Evolutionary conservation across 2,888 invertebrate genomes (phyloP), one percentile per base, ranked within the genome.

Genomic region (Perdita meconis): DNA sequence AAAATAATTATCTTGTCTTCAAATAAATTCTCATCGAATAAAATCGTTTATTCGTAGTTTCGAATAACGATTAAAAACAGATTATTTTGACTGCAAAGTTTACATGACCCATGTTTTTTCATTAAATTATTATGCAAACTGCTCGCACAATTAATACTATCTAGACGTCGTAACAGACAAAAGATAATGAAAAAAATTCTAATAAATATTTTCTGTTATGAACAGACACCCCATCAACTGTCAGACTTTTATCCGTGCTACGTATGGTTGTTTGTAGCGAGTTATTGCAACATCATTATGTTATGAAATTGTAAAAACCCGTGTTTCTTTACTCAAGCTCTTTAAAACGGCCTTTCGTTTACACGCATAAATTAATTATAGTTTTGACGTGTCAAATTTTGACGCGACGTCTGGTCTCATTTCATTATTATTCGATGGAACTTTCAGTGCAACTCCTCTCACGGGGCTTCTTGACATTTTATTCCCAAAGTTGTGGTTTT

Each of bases 231-330:
- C 47, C 22, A 10, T 10, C 10, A 47, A 47, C 22, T 19, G 10
- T 19, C 12, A 19, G 47, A 47, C 47, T 47, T 61, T 61, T 50
- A 61, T 22, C 16, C 26, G 26, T n/a, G 2, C 19, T 22, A 26
- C 30, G 24, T 19, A n/a, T 34, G 19, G 16, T 51, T 22, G 4
- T 13, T 10, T 16, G 8, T 1, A 22, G 24, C 40, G 4, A 38
- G 47, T 65, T 57, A 30, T 47, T 42, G 30, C 55, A 38, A 44
- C 10, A 2, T 44, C 24, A 5, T 19, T 34, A 13, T 16, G 36
- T 53, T 59, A 66, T 13, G 53, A 38, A 57, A 71, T 57, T 57
- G 72, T 12, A 64, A 51, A 64, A 71, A 51, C 71, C 19, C 50
- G 13, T 22, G 0, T n/a, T 10, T 36, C 6, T 13, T 10, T 22